phyloP scores from a whole-genome alignment of 2,888 invertebrate genomes.

The Notodonta dromedarius region DNA sequence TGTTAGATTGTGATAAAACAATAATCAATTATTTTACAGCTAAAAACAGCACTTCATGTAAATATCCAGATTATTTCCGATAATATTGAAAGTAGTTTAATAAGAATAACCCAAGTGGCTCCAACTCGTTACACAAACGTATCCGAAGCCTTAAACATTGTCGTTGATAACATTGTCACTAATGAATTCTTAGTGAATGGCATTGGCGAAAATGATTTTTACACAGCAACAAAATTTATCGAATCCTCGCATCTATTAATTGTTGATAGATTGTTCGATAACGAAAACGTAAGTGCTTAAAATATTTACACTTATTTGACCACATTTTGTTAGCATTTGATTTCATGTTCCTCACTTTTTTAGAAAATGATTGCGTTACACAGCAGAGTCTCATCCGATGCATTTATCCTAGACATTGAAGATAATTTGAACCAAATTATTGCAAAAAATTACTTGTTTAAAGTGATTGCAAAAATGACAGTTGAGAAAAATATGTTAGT shows the following conservation, averaged over 20 bases:
- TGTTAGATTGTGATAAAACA: too few relatives aligned
- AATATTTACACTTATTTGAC: neutral
- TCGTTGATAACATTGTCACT: neutral
- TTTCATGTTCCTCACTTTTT: slow-evolving; percentile 15
- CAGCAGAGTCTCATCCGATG: slow-evolving; percentile 33
- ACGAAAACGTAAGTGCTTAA: slow-evolving; percentile 45
- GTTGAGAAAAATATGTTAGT: slow-evolving; percentile 48
- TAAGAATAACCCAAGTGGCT: slow-evolving; percentile 31
- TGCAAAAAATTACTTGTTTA: slow-evolving; percentile 43
- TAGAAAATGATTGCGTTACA: slow-evolving; percentile 53
- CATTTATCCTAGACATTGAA: slow-evolving; percentile 54
- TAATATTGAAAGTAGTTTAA: slow-evolving; percentile 31
- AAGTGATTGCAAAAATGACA: slow-evolving; percentile 49
- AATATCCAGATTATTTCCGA: slow-evolving; percentile 56
- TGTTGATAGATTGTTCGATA: slow-evolving; percentile 42
- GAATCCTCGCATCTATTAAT: slow-evolving; percentile 32
- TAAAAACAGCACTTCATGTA: slow-evolving; percentile 49
- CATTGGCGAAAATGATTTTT: neutral
- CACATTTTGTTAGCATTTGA: neutral
- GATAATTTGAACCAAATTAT: slow-evolving; percentile 35
- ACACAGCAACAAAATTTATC: neutral
- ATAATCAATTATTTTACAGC: slow-evolving; percentile 25
- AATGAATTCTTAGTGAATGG: neutral
- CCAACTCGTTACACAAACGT: neutral
- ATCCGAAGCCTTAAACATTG: neutral